Evolutionary conservation across 2,888 invertebrate species (phyloP), one percentile per base, ranked within the genome.

Genomic region (Aproaerema taeniolella): DNA sequence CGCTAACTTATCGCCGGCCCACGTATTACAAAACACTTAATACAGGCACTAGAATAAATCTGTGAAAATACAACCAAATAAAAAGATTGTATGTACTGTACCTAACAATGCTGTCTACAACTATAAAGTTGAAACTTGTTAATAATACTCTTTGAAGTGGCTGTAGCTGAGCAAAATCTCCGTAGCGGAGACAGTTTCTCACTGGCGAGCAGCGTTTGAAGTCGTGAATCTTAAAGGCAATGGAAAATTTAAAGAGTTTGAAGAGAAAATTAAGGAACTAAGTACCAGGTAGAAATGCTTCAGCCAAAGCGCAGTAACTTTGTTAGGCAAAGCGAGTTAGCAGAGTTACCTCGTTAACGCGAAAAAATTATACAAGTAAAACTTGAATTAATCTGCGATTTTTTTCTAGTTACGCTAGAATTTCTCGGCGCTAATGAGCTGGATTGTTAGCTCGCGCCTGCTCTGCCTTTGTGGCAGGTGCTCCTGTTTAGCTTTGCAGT

Each of bases 281-380:
- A 54, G 58, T 58, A 61, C 59, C 61, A 50, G 47, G 55, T 57
- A 52, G 52, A 52, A 55, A 58, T 50, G 49, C 53, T 51, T 50
- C 67, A 75, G 66, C 63, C 61, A 63, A 58, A 68, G 75, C 75
- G 72, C 61, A 67, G 57, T 69, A 80, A 83, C 77, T 81, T 80
- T 73, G 79, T 77, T 74, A 76, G 68, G 65, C 60, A 24, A 24
- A 11, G 59, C 60, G 30, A 30, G 36, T 36, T 36, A 17, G 54
- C 54, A n/a, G 65, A 79, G 71, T 77, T 80, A 74, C 69, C 73
- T 82, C 75, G 74, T 81, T 85, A 83, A 75, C 74, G 58, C 42
- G 65, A 63, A 73, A 75, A 75, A 75, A 72, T 74, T 67, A 67
- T 66, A 58, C 54, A 66, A 67, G 61, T 67, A 62, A 63, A 66